A percentile compares a stretch with the other conserved stretches of the same genome.
Conservation (phyloP, 2,888 invertebrate genomes). For the Drosophila mercatorum region DNA sequence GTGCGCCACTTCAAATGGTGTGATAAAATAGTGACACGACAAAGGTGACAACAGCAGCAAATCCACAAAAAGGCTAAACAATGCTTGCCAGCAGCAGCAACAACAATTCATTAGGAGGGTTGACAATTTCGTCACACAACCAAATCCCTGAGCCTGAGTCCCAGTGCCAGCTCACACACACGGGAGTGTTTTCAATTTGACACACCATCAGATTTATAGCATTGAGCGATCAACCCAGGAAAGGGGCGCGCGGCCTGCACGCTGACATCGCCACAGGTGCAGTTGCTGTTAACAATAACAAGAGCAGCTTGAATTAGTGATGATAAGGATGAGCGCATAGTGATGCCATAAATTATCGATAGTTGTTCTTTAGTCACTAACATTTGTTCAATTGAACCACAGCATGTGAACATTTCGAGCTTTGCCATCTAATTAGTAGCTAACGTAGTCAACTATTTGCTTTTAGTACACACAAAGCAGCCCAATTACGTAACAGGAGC, state of each 20-base stretch:
- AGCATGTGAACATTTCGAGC: not conserved
- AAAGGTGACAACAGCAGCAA: conserved; percentile 73
- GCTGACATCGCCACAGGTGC: conserved; percentile 20
- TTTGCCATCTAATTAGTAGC: not conserved
- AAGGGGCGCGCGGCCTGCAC: not conserved
- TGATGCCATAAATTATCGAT: not conserved
- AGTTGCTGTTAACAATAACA: not conserved
- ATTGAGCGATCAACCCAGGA: conserved; percentile 11
- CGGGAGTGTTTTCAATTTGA: conserved; percentile 40
- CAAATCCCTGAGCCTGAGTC: conserved; percentile 44
- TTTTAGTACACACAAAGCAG: not conserved
- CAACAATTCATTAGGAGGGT: conserved; percentile 72
- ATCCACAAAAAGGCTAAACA: conserved; percentile 78
- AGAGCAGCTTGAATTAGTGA: not conserved
- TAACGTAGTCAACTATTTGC: not conserved
- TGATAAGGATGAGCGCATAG: not conserved
- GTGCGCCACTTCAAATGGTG: conserved; percentile 58
- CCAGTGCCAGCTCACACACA: conserved; percentile 31
- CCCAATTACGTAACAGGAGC: not conserved
- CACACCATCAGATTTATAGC: conserved; percentile 33
- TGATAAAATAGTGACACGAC: conserved; percentile 74
- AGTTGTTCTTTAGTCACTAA: not conserved
- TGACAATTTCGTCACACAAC: conserved; percentile 73
- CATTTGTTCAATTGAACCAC: not conserved
- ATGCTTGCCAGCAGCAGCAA: conserved; percentile 52